A percentile compares a stretch with the other conserved stretches of the same genome.
These are phyloP conservation scores for Xiphorhynchus elegans DNA, from an alignment of 2,113 vertebrate genomes.

Conservation along the genomic window DNA sequence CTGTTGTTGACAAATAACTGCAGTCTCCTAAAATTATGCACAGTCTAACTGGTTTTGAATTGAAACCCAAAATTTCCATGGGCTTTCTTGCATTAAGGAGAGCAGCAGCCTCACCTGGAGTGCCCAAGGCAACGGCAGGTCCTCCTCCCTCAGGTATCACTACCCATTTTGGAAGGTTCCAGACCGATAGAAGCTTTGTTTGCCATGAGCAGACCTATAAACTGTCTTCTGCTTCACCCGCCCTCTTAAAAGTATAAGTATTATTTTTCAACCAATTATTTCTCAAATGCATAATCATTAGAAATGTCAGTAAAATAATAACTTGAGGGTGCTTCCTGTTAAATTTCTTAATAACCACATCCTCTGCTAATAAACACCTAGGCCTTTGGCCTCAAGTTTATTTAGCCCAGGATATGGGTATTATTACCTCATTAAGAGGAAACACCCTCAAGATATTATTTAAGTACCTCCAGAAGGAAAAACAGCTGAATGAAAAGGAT, in stretches of 20 bases:
- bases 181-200: neutral
- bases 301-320: slow-evolving; percentile 65
- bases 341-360: slow-evolving; percentile 67
- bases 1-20: neutral
- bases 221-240: neutral
- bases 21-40: neutral
- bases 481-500: slow-evolving; percentile 36
- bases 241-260: neutral
- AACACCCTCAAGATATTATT: slow-evolving; percentile 68
- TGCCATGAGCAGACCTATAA: neutral
- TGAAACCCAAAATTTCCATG: neutral
- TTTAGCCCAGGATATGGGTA: slow-evolving; percentile 67
- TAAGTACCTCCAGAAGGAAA: slow-evolving; percentile 61
- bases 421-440: slow-evolving; percentile 72
- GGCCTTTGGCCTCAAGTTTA: slow-evolving; percentile 62
- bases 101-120: neutral
- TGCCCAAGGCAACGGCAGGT: neutral
- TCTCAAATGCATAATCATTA: slow-evolving; percentile 46
- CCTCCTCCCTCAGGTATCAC: neutral
- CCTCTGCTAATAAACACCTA: slow-evolving; percentile 71
- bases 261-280: slow-evolving; percentile 43
- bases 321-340: slow-evolving; percentile 55
- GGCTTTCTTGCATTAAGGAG: neutral
- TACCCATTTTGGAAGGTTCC: neutral
- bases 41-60: neutral